Evolutionary conservation across 2,888 invertebrate genomes (phyloP), one percentile per base, ranked within the genome.

Genomic region (Mechanitis mazaeus): DNA sequence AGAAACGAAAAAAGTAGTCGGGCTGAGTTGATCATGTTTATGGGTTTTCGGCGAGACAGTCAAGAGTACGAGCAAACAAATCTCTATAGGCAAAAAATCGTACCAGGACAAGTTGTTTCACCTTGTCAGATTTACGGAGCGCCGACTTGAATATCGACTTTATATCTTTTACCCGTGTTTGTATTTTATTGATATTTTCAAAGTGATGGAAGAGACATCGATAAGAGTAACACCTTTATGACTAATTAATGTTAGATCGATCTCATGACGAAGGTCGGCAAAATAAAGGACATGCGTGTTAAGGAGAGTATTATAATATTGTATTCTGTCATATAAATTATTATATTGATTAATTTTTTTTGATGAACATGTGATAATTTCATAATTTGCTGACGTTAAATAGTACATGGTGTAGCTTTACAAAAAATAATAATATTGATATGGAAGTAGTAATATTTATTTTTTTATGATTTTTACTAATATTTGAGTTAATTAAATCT

Each of bases 71-170:
- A 73, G 76, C 83, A 84, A 89, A 88, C 89, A 89, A 89, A 90
- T 88, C 88, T 89, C 81, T 85, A 80, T 84, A 82, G 85, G 87
- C 85, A 88, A 90, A 90, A 90, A 90, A 89, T 84, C 81, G 80
- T 83, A 79, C 77, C 80, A 77, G 79, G 85, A 89, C 89, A 88
- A 87, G 87, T 84, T 86, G 87, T 89, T 87, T 83, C 83, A 84
- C 86, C 84, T 84, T 83, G 80, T 82, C 84, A 84, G 86, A 88
- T 86, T 87, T 87, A 87, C 85, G 84, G 77, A 84, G 60, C 64
- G 61, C 59, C 61, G 59, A 46, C 50, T 59, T 55, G 57, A 58
- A 54, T 47, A 63, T 60, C 54, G 56, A 50, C 47, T 55, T 60
- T 54, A 47, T 38, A 31, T 60, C 55, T 60, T 56, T 54, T 63